These are phyloP conservation scores for Channa maculata DNA, from an alignment of 2,113 vertebrate genomes.

Conservation along the genomic window DNA sequence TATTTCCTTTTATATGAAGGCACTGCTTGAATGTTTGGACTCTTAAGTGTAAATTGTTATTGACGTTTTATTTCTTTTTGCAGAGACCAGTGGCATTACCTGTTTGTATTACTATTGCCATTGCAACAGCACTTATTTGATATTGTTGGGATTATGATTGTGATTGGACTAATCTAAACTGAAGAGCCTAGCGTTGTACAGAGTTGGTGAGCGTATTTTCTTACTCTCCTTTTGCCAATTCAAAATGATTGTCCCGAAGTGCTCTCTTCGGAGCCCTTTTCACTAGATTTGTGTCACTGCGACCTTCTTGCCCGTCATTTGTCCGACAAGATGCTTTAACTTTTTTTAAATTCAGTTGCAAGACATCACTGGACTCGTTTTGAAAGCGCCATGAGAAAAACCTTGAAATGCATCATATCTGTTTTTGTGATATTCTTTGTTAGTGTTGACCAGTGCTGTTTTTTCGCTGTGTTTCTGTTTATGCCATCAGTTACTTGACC, in stretches of 20 bases:
- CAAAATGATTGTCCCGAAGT: slow-evolving; percentile 43
- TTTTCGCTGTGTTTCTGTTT: slow-evolving; percentile 49
- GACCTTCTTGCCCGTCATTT: slow-evolving; percentile 1
- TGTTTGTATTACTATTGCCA: slow-evolving; percentile 48
- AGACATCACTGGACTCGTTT: slow-evolving; percentile 17
- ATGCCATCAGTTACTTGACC: slow-evolving; percentile 63
- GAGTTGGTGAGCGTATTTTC: slow-evolving; percentile 50
- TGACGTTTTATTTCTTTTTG: slow-evolving; percentile 31
- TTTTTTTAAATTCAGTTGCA: slow-evolving; percentile 21
- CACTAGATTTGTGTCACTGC: slow-evolving; percentile 16
- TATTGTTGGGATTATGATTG: slow-evolving; percentile 19
- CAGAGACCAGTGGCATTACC: slow-evolving; percentile 43
- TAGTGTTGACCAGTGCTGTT: slow-evolving; percentile 60
- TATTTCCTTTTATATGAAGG: slow-evolving; percentile 52
- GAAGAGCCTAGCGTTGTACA: slow-evolving; percentile 33
- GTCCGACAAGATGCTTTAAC: slow-evolving; percentile 50
- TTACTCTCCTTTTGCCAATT: slow-evolving; percentile 48
- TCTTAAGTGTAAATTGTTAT: slow-evolving; percentile 37
- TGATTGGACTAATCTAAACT: slow-evolving; percentile 47
- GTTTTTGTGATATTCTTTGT: slow-evolving; percentile 43
- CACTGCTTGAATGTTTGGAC: slow-evolving; percentile 48
- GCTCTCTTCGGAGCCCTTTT: slow-evolving; percentile 28
- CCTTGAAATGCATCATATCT: slow-evolving; percentile 31
- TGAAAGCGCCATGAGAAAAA: slow-evolving; percentile 23
- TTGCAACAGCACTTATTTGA: slow-evolving; percentile 39